Evolutionary conservation across 2,797 vertebrate genomes (phyloP).

Genomic region (Australoheros facetus): DNA sequence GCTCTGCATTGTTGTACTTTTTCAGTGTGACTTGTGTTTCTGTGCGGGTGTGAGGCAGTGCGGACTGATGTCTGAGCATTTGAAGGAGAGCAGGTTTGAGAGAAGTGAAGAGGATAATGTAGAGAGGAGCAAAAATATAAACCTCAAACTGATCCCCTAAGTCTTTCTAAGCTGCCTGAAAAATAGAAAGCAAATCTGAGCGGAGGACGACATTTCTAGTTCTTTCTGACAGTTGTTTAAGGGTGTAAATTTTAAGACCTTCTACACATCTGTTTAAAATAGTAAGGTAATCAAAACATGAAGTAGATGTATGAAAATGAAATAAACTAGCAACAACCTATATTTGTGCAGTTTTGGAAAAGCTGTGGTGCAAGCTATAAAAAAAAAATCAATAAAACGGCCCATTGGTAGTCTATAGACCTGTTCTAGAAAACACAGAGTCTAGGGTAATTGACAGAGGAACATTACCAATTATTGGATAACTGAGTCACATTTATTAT

Average conservation of each 20-base stretch:
- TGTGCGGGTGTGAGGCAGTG: constrained; percentile 24
- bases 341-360: not conserved
- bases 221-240: constrained; percentile 44
- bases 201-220: constrained; percentile 37
- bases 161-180: constrained; percentile 70
- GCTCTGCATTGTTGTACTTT: constrained; percentile 61
- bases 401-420: constrained; percentile 55
- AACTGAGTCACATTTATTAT: constrained; percentile 73
- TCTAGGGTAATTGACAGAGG: constrained; percentile 69
- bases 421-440: constrained; percentile 37
- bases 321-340: not conserved
- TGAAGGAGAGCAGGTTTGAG: constrained; percentile 47
- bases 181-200: constrained; percentile 65
- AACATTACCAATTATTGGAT: constrained; percentile 71
- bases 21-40: constrained; percentile 51
- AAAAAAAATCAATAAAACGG: constrained; percentile 36
- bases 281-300: constrained; percentile 1
- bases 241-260: constrained; percentile 37
- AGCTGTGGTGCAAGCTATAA: not conserved
- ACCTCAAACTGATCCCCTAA: constrained; percentile 73
- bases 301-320: constrained; percentile 9
- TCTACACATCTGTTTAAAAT: constrained; percentile 24
- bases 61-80: constrained; percentile 39
- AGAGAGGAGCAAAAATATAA: constrained; percentile 65
- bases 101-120: constrained; percentile 65